phyloP scores from a whole-genome alignment of 2,113 vertebrate genomes.

The Tiliqua scincoides region DNA sequence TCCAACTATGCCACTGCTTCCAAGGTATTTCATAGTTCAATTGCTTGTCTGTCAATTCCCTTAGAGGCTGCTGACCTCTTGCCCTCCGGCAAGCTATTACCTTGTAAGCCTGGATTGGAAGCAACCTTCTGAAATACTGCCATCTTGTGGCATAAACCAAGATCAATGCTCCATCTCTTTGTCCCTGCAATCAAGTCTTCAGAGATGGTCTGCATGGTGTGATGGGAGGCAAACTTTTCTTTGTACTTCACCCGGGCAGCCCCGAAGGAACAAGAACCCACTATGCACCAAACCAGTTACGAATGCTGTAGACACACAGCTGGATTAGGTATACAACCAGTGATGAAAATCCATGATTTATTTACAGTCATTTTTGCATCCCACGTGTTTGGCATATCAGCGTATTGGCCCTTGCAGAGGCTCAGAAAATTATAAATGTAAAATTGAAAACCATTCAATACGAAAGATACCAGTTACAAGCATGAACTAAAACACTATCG shows the following conservation, averaged over 20 bases:
- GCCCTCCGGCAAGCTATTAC: background rate
- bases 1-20: too few species aligned
- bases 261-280: background rate
- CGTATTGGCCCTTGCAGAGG: background rate
- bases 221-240: background rate
- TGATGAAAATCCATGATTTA: background rate
- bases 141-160: background rate
- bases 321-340: background rate
- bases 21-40: background rate
- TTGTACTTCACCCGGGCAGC: background rate
- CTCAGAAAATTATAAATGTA: background rate
- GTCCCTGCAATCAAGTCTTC: background rate
- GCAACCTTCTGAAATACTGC: background rate
- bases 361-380: background rate
- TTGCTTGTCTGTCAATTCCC: background rate
- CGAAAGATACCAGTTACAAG: background rate
- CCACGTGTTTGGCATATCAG: background rate
- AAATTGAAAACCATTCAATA: background rate
- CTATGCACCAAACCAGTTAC: background rate
- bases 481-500: too few species aligned
- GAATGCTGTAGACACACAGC: background rate
- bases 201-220: background rate
- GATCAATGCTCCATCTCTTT: rapidly evolving
- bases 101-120: background rate
- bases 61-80: background rate